A percentile compares a stretch with the other conserved stretches of the same genome.
phyloP scores from a whole-genome alignment of 2,797 vertebrate species.

The Bradypus variegatus region DNA sequence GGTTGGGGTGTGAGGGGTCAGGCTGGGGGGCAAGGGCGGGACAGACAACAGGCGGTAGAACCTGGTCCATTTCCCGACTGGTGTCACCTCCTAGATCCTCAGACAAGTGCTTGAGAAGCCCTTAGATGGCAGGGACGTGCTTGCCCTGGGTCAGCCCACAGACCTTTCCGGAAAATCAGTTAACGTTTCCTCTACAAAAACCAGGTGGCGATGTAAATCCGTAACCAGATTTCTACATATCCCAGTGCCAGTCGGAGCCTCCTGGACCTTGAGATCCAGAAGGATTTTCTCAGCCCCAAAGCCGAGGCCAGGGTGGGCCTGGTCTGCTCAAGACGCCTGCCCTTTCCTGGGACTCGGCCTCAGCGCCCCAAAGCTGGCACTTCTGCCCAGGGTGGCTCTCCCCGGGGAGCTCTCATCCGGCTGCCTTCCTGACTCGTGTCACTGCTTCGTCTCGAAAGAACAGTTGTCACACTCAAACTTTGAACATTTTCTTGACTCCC shows the following conservation, averaged over 20 bases:
- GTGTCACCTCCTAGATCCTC: fast-evolving
- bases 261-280: background rate
- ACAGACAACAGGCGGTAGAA: background rate
- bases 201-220: background rate
- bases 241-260: background rate
- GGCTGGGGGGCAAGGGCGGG: background rate
- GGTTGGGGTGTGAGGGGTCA: background rate
- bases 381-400: background rate
- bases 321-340: background rate
- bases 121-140: background rate
- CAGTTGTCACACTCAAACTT: background rate
- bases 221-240: too few species aligned
- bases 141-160: background rate
- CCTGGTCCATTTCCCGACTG: background rate
- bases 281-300: background rate
- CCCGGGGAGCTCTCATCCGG: background rate
- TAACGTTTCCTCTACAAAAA: background rate
- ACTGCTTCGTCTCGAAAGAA: background rate
- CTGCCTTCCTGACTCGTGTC: background rate
- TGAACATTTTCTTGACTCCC: background rate
- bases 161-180: background rate
- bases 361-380: background rate
- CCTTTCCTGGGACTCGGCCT: background rate
- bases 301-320: background rate
- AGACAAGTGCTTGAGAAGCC: background rate